Evolutionary conservation across 2,113 vertebrate species (phyloP).

Genomic region (Phalacrocorax pelagicus): DNA sequence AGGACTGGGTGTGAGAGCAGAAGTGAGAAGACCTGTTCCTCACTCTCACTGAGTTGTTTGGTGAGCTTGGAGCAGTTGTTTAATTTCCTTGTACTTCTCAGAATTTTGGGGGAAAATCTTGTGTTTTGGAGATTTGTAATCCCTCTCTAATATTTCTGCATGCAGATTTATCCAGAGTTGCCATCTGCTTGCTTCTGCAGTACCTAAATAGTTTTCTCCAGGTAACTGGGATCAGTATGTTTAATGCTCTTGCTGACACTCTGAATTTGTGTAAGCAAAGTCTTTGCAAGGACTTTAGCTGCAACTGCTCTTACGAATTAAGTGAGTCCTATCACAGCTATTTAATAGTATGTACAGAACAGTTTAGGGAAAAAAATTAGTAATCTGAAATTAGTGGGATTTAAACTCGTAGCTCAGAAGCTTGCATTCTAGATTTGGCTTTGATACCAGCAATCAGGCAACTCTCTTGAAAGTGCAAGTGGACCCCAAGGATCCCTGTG

Average conservation of each 20-base stretch:
- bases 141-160: neutral
- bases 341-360: neutral
- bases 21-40: neutral
- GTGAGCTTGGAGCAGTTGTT: neutral
- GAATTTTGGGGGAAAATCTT: neutral
- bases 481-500: neutral
- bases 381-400: neutral
- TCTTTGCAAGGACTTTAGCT: neutral
- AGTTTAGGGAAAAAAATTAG: neutral
- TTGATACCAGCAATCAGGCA: neutral
- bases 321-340: neutral
- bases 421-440: neutral
- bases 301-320: neutral
- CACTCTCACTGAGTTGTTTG: neutral
- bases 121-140: neutral
- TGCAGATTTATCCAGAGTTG: neutral
- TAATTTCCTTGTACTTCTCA: neutral
- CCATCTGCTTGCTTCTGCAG: neutral
- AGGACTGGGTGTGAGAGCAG: neutral
- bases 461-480: neutral
- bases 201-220: neutral
- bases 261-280: neutral
- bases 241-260: neutral
- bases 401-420: neutral
- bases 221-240: neutral